Base-by-base conservation (phyloP, 2,888 invertebrate species). In the Dorcus hopei region DNA sequence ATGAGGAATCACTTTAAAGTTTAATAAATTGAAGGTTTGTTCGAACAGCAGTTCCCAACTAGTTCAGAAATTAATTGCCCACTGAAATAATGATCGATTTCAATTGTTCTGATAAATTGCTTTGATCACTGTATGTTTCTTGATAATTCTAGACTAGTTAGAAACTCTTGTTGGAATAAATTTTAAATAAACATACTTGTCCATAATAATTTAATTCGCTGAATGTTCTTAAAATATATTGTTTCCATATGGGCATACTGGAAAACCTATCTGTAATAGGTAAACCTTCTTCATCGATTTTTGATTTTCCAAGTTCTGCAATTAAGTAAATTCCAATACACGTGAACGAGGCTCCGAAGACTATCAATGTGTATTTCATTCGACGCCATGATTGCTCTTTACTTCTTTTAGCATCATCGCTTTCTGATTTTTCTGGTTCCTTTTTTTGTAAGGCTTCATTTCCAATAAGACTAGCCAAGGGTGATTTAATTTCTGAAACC, bases 301-400 rank as follows among this genome's bases (percentile, higher is more conserved):
- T 81, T 0, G 95, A 92, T n/a, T 87, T 85, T 1, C 93, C 92
- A 74, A 89, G 84, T 82, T 87, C 84, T 68, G 87, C 83, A 43
- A 89, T 78, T 45, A 87, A 73, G 78, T 86, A 86, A 0, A 85
- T 76, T 3, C 84, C 83, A 68, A 85, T 78, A 26, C 85, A 76
- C 0, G 83, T 77, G 49, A 86, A 78, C 0, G 87, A 83, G 1
- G 85, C 80, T 16, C 89, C 89, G 64, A 88, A 85, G 33, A 68
- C 61, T 48, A 69, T 57, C 38, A 76, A 61, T 2, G 74, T 73
- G 54, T 73, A 72, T 60, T 76, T 77, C 70, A 77, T 70, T 5
- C 65, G 65, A 19, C 68, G 65, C 73, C 73, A 73, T 38, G 73
- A 68, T 41, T 68, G 61, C 59, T 72, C 72, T 45, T 69, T 60